Conservation (phyloP, 2,113 vertebrate species). For the Chloropsis cyanopogon region DNA sequence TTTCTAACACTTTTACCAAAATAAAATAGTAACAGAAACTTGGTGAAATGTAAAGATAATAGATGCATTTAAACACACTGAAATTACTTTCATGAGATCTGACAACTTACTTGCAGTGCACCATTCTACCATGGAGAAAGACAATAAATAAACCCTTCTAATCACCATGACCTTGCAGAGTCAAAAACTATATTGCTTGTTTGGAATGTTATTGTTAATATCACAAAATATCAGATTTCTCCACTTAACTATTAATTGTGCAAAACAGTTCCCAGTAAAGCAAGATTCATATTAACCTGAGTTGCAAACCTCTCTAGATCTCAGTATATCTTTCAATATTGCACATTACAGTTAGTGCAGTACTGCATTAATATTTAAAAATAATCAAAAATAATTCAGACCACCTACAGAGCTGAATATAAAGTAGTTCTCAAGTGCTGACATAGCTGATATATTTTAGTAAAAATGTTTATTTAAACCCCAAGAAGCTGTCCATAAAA, state of each 20-base stretch:
- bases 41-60: neutral
- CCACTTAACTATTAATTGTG: neutral
- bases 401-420: neutral
- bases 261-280: neutral
- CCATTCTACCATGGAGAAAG: neutral
- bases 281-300: neutral
- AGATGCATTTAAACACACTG: neutral
- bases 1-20: neutral
- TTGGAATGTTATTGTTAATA: neutral
- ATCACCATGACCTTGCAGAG: neutral
- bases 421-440: neutral
- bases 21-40: neutral
- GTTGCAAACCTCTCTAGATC: neutral
- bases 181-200: neutral
- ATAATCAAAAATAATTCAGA: neutral
- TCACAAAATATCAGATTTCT: neutral
- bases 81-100: neutral
- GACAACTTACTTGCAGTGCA: neutral
- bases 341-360: neutral
- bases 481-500: neutral
- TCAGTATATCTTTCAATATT: neutral
- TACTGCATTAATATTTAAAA: neutral
- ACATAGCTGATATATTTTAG: neutral
- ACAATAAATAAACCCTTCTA: neutral
- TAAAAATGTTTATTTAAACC: neutral